Base-by-base conservation (phyloP, 2,888 invertebrate species). In the Synergus umbraculus region DNA sequence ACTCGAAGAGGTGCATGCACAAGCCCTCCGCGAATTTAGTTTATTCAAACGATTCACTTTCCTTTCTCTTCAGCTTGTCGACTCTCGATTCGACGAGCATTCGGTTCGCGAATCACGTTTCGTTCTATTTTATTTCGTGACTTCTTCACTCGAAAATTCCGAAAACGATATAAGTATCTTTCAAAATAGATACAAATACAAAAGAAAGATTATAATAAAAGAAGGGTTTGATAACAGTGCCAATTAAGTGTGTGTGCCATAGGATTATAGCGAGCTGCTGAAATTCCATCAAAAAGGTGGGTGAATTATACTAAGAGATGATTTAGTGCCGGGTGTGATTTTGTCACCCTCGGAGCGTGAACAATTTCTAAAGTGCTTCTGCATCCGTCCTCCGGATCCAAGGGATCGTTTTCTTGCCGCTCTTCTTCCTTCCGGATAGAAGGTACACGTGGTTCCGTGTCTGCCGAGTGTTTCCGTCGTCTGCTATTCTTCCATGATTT, bases 181-280 rank as follows among this genome's bases (percentile, higher is more conserved):
- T 58, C 8, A 10, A 2, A 58, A 18, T 58, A 58, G 15, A 49
- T 49, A 5, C 5, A 0, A 60, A 60, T 22, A 22, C 3, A 22
- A 18, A 4, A 22, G n/a, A 49, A 4, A 49, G 12, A 12, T 2
- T n/a, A n/a, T n/a, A 4, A 80, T 63, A 78, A 83, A 78, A 84
- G 81, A 84, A 76, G 58, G 69, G 77, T 79, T 46, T 58, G 49
- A 81, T 76, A 82, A 79, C 69, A 90, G 90, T 90, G 90, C 88
- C 90, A 90, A 22, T 22, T 22, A 22, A 90, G 90, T 90, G 90
- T 89, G 87, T 90, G 90, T 90, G 90, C 87, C 88, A 89, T 88
- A 89, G 88, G 88, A 88, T 88, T 88, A 88, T 79, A 78, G 79
- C n/a, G 46, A 63, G 63, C 29, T 73, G 18, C 46, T 77, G 15